These are phyloP conservation scores for Cosmopolites sordidus DNA, from an alignment of 2,888 invertebrate genomes.

Conservation along the genomic window DNA sequence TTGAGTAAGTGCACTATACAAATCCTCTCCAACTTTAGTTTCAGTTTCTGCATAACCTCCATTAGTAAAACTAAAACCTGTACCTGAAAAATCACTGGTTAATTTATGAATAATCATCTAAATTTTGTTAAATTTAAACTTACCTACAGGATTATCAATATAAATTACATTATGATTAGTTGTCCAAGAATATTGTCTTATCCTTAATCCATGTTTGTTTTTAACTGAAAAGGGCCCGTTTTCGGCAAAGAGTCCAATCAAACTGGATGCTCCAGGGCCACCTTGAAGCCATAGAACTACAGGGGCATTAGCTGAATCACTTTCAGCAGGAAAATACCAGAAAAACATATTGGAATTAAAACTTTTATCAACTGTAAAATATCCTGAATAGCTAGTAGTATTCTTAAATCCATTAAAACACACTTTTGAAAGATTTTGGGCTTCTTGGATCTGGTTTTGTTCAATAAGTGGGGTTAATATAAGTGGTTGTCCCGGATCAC, in stretches of 20 bases:
- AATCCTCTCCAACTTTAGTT: conserved; percentile 72
- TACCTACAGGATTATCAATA: conserved; percentile 81
- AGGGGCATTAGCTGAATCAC: conserved; percentile 55
- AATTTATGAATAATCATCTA: background rate
- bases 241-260: conserved; percentile 78
- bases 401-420: conserved; percentile 56
- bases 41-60: conserved; percentile 77
- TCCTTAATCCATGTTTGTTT: conserved; percentile 43
- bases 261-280: conserved; percentile 76
- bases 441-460: conserved; percentile 64
- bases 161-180: conserved; percentile 75
- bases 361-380: conserved; percentile 74
- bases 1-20: conserved; percentile 72
- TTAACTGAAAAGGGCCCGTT: conserved; percentile 64
- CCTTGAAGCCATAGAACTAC: conserved; percentile 83
- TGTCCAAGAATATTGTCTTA: conserved; percentile 76
- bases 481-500: conserved; percentile 57
- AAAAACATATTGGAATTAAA: conserved; percentile 83
- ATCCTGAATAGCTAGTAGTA: conserved; percentile 72
- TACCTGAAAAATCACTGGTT: conserved; percentile 38
- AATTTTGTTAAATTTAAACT: too few relatives aligned
- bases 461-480: conserved; percentile 73
- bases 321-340: conserved; percentile 84
- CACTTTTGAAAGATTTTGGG: conserved; percentile 52
- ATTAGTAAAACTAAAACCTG: conserved; percentile 87